phyloP scores from a whole-genome alignment of 2,888 invertebrate species.

The Mythimna loreyi region DNA sequence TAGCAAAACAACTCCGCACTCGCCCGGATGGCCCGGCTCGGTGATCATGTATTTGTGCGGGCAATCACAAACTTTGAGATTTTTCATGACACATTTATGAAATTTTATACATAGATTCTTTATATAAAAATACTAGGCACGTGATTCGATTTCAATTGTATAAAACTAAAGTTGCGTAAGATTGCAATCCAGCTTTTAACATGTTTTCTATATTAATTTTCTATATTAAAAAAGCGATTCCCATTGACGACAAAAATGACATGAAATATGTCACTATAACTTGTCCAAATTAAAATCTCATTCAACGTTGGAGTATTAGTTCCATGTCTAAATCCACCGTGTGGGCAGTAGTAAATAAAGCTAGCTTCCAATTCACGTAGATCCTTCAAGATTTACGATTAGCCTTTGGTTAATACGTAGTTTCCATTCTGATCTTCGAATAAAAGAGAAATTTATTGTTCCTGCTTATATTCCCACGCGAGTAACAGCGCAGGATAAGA shows the following conservation, averaged over 20 bases:
- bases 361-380: conserved; percentile 41
- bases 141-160: too few species aligned
- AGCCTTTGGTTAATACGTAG: conserved; percentile 52
- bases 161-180: too few species aligned
- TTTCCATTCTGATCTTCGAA: conserved; percentile 59
- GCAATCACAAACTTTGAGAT: too few species aligned
- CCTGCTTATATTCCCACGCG: conserved; percentile 56
- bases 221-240: not conserved
- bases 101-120: too few species aligned
- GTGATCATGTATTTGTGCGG: too few species aligned
- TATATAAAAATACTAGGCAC: too few species aligned
- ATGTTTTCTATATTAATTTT: too few species aligned
- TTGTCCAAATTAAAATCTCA: conserved; percentile 8
- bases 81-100: too few species aligned
- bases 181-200: too few species aligned
- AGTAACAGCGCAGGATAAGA: conserved; percentile 35
- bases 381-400: conserved; percentile 61
- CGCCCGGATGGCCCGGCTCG: too few species aligned
- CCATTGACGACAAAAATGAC: too few species aligned
- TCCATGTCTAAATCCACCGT: conserved; percentile 21
- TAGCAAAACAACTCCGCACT: too few species aligned
- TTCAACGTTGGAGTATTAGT: conserved; percentile 31
- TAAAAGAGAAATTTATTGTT: conserved; percentile 59
- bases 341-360: conserved; percentile 54
- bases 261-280: not conserved